Evolutionary conservation across 2,888 invertebrate genomes (phyloP).

Genomic region (Cotesia congregata): DNA sequence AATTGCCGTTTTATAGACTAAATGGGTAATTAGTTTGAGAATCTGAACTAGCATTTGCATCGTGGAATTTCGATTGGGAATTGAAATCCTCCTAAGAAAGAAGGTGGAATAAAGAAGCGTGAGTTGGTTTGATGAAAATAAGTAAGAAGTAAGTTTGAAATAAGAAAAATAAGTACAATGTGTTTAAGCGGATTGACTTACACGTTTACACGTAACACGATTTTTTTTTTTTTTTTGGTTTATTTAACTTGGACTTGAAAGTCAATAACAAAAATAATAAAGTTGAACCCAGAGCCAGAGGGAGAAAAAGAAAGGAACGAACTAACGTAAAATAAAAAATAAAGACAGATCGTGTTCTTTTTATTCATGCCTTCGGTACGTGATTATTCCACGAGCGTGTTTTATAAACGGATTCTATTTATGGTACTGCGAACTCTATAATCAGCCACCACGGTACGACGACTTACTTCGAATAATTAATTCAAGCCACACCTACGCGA

Average conservation of each 20-base stretch:
- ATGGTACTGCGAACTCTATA: constrained; percentile 68
- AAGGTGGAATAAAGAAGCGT: background rate
- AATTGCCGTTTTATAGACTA: background rate
- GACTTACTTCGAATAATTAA: constrained; percentile 70
- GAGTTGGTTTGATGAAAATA: constrained; percentile 16
- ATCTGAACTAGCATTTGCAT: background rate
- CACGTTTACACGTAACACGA: constrained; percentile 12
- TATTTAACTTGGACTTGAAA: background rate
- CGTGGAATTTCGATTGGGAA: background rate
- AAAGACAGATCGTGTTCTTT: constrained; percentile 20
- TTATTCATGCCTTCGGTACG: constrained; percentile 22
- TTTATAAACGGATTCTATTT: constrained; percentile 69
- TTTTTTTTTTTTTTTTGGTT: background rate
- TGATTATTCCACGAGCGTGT: constrained; percentile 57
- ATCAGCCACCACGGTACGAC: constrained; percentile 65
- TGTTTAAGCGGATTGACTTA: background rate
- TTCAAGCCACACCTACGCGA: constrained; percentile 59
- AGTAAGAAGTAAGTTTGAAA: background rate
- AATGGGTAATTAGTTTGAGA: background rate
- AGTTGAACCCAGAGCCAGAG: background rate
- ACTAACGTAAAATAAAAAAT: constrained; percentile 1
- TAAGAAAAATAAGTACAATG: constrained; percentile 4
- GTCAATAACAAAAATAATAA: constrained; percentile 3
- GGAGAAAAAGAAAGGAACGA: background rate
- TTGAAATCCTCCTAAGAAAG: background rate